phyloP scores from a whole-genome alignment of 1,140 invertebrate genomes.

The Andricus grossulariae region DNA sequence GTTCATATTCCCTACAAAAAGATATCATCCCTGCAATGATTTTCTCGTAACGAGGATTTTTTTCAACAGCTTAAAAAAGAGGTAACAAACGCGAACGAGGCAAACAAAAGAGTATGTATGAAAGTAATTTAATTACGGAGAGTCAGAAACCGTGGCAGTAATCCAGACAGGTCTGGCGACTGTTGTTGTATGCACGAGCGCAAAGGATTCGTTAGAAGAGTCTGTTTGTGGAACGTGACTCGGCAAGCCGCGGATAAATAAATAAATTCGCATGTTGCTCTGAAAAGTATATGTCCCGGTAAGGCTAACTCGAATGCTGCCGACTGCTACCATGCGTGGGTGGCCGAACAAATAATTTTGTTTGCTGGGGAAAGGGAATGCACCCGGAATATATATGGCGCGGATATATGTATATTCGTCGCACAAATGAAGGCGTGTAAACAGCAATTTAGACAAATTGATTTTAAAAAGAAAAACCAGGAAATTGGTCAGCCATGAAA shows the following conservation, averaged over 20 bases:
- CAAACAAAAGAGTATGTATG: background rate
- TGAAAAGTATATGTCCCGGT: slow-evolving; percentile 55
- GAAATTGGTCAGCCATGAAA: slow-evolving; percentile 9
- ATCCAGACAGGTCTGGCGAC: slow-evolving; percentile 35
- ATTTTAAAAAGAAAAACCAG: background rate
- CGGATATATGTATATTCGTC: background rate
- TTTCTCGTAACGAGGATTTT: background rate
- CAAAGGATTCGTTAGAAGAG: slow-evolving; percentile 61
- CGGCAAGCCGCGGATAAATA: slow-evolving; percentile 58
- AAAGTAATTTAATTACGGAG: slow-evolving; percentile 5
- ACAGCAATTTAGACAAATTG: slow-evolving; percentile 2
- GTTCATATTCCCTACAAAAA: background rate
- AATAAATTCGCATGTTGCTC: slow-evolving; percentile 60
- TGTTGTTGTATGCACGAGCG: slow-evolving; percentile 50
- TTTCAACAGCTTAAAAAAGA: background rate
- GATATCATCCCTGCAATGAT: background rate
- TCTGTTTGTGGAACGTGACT: slow-evolving; percentile 64
- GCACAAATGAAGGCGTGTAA: background rate
- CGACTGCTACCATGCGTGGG: slow-evolving; percentile 37
- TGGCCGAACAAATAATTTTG: slow-evolving; percentile 64
- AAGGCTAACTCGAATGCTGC: slow-evolving; percentile 38
- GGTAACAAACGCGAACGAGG: background rate
- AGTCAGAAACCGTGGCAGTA: slow-evolving; percentile 17
- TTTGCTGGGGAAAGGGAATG: slow-evolving; percentile 50
- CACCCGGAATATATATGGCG: background rate